Base-by-base conservation (phyloP, 2,888 invertebrate genomes). In the Drosophila subsilvestris region DNA sequence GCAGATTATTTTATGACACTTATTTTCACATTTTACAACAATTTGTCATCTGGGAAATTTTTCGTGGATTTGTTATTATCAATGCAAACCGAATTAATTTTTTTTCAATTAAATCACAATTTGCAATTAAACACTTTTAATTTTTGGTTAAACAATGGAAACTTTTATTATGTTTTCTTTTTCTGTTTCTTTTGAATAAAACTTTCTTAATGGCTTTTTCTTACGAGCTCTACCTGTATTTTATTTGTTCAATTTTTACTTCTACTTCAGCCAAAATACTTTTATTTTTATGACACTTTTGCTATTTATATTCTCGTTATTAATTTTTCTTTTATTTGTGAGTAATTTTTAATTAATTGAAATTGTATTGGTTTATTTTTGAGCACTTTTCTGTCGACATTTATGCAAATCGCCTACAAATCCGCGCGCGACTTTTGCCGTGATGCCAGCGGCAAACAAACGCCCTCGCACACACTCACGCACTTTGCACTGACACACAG, bases 391-490 rank as follows among this genome's bases (percentile, higher is more conserved):
- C 12, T 25, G 62, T 20, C 2, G 10, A 29, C 48, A 17, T 54
- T 22, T 14, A 37, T 37, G 37, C 37, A 37, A 47, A 69, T 51
- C 44, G 17, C 22, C 27, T 29, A 12, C 54, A 32, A 37, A 47
- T 27, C 22, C 10, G 44, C 25, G 45, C 60, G 55, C 49, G 49
- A 50, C 49, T 66, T 66, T 66, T 44, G 32, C 25, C 49, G 44
- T 48, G 66, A 20, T 53, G 63, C 63, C 63, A 27, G 10, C 37
- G 63, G 63, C 63, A 32, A 50, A 25, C 43, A 47, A 56, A 49
- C 57, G 37, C 53, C 53, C 53, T 37, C 53, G 37, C 37, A 37
- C 37, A 37, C 37, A 37, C 37, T 14, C 37, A 37, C 37, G 37
- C 37, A 37, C 37, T 37, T 7, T 7, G 18, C 29, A 50, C 17